Conservation (phyloP, 2,797 vertebrate genomes). For the Pipistrellus pipistrellus region DNA sequence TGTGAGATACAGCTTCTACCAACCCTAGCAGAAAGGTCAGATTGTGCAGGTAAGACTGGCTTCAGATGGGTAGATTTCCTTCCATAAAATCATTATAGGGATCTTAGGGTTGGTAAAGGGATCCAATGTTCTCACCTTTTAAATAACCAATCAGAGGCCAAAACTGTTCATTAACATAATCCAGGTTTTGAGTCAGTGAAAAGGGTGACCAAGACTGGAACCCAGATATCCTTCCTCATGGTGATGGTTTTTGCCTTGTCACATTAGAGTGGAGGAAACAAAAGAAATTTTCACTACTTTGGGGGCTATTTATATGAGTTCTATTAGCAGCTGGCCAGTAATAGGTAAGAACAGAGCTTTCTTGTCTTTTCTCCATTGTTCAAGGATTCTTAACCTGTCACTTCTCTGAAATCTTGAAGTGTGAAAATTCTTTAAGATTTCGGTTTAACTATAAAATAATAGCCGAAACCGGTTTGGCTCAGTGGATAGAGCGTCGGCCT, state of each 20-base stretch:
- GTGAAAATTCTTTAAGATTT: conserved; percentile 54
- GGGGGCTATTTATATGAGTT: not conserved
- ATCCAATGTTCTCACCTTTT: not conserved
- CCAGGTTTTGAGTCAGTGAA: not conserved
- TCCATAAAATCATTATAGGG: not conserved
- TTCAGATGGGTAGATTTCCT: not conserved
- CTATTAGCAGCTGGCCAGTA: not conserved
- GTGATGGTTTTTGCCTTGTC: not conserved
- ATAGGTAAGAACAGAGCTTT: not conserved
- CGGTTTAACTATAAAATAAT: conserved; percentile 43
- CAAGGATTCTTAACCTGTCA: not conserved
- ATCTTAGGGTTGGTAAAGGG: not conserved
- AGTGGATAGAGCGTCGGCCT: too few relatives aligned
- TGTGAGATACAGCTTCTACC: not conserved
- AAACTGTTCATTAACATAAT: not conserved
- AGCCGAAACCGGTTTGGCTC: too few relatives aligned
- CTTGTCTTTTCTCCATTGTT: not conserved
- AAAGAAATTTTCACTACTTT: not conserved
- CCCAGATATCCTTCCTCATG: not conserved
- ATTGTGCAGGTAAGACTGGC: not conserved
- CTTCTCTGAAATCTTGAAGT: conserved; percentile 17
- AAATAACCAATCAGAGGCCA: not conserved
- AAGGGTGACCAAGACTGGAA: not conserved
- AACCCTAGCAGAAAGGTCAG: not conserved
- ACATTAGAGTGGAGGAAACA: not conserved